Evolutionary conservation across 2,797 vertebrate genomes (phyloP), one percentile per base, ranked within the genome.

Genomic region (Bovichtus variegatus): DNA sequence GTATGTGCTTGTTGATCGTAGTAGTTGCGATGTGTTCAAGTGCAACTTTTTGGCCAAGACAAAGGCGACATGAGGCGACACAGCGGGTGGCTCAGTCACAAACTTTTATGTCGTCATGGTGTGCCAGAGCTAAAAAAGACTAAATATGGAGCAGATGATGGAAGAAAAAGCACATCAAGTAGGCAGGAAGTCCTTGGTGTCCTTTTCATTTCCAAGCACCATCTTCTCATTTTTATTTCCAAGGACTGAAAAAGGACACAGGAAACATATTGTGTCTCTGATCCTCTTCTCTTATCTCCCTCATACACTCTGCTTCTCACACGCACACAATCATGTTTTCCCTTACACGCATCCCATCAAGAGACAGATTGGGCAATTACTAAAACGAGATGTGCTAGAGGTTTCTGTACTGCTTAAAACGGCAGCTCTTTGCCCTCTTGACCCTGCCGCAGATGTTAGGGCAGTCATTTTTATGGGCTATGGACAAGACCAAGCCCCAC

Each of bases 381-480:
- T 51, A 51, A 71, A 76, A 78, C 1, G 29, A 83, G 84, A 75
- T 9, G 10, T 4, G 29, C 59, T 72, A 58, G 66, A 84, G 65
- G 65, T 47, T 34, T 79, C 47, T 78, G 72, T 54, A 8, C n/a
- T 23, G 69, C 46, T 66, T 70, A 23, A 75, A 80, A 88, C 64
- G 77, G 70, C 41, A 75, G 60, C 53, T 43, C 46, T 13, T 76
- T 80, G 53, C 64, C 78, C 80, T 59, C 29, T 53, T 78, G 68
- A 76, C 83, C 83, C 66, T 23, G 31, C 65, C 49, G 64, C 74
- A 86, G 85, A 91, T 80, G 80, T 67, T 34, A 34, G 31, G 49
- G 72, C 66, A 71, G 81, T 78, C 23, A 80, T 85, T 90, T 85
- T 88, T 85, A 90, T 81, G 70, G 62, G 46, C 46, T 23, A 6